Percentiles rank a stretch among this genome's conserved stretches.
phyloP scores from a whole-genome alignment of 2,888 invertebrate species.

The Choreutis nemorana region DNA sequence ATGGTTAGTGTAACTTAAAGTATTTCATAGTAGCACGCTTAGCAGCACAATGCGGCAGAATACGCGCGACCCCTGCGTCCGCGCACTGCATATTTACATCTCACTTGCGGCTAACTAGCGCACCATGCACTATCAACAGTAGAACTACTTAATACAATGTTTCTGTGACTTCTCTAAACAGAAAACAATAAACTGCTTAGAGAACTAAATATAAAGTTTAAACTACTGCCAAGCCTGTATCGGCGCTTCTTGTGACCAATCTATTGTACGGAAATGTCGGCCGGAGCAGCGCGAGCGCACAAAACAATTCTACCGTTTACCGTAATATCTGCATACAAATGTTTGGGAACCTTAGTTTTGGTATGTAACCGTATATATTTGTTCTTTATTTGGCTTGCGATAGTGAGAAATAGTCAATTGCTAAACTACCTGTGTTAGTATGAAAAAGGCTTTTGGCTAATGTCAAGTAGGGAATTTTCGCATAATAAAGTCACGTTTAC shows the following conservation, averaged over 20 bases:
- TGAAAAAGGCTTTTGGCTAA: too few species aligned
- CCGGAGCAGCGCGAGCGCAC: conserved; percentile 31
- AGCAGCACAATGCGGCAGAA: conserved; percentile 27
- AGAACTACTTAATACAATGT: too few species aligned
- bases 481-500: too few species aligned
- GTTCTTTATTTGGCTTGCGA: conserved; percentile 13
- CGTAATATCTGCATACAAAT: conserved; percentile 54
- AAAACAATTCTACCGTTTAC: conserved; percentile 52
- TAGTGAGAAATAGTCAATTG: too few species aligned
- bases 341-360: conserved; percentile 36
- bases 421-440: too few species aligned
- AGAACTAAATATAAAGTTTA: too few species aligned
- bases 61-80: conserved; percentile 26
- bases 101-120: conserved; percentile 39
- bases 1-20: too few species aligned
- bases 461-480: too few species aligned
- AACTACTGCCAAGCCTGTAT: too few species aligned
- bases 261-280: conserved; percentile 59
- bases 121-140: conserved; percentile 8
- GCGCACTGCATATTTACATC: conserved; percentile 35
- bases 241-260: conserved; percentile 31
- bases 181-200: too few species aligned
- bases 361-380: conserved; percentile 16
- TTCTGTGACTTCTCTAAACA: too few species aligned
- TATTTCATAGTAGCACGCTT: conserved; percentile 8